Evolutionary conservation across 2,888 invertebrate genomes (phyloP).

Genomic region (Agelastica alni): DNA sequence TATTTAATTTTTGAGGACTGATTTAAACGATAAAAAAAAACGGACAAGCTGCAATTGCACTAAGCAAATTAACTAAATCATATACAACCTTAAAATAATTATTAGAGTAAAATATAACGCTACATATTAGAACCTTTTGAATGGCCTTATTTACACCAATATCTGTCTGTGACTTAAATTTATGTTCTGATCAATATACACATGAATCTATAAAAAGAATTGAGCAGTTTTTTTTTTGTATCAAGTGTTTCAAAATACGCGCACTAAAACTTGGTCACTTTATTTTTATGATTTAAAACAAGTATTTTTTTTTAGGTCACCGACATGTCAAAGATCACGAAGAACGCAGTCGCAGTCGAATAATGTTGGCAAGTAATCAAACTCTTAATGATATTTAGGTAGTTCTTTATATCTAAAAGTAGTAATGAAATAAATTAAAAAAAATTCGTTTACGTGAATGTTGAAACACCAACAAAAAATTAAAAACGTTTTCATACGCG

Average conservation of each 20-base stretch:
- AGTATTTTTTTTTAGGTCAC: too few species aligned
- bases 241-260: slow-evolving; percentile 23
- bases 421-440: too few species aligned
- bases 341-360: too few species aligned
- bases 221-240: slow-evolving; percentile 41
- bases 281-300: too few species aligned
- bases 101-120: slow-evolving; percentile 46
- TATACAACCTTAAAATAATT: slow-evolving; percentile 53
- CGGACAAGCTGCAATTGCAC: slow-evolving; percentile 36
- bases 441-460: too few species aligned
- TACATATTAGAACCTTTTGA: slow-evolving; percentile 50
- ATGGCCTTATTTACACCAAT: slow-evolving; percentile 50
- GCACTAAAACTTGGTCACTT: too few species aligned
- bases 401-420: too few species aligned
- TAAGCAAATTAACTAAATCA: slow-evolving; percentile 35
- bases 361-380: too few species aligned
- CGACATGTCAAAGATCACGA: too few species aligned
- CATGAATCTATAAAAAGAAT: slow-evolving; percentile 44
- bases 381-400: too few species aligned
- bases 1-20: too few species aligned
- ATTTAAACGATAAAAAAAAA: neutral
- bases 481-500: slow-evolving; percentile 23
- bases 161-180: slow-evolving; percentile 42
- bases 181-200: slow-evolving; percentile 43
- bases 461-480: slow-evolving; percentile 9